Base-by-base conservation (phyloP, 2,113 vertebrate genomes). In the Grantiella picta region DNA sequence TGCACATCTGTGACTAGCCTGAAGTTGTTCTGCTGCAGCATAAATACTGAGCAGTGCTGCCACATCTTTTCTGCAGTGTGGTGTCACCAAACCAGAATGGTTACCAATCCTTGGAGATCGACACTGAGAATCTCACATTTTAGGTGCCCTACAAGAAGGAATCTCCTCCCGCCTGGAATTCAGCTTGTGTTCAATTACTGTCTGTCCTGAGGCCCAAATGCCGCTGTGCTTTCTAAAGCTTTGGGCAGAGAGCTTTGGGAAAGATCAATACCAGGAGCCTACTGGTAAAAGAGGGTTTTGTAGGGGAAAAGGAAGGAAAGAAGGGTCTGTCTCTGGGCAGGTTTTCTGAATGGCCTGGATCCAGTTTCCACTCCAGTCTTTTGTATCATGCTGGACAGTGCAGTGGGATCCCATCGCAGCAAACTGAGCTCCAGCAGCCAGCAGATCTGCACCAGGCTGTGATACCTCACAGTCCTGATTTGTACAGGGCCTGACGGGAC, bases 11-110 rank as follows among this genome's bases (percentile, higher is more conserved):
- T 44, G 25, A 63, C n/a, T 54, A 90, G 19, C 13, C 42, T 38
- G 29, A 60, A 47, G 27, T 6, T 91, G 65, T 66, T 42, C 78
- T 63, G 52, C 45, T 84, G 44, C 56, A 54, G 15, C 5, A 2
- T 9, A 36, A 49, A 49, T 36, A 49, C 11, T 15, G 54, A 61
- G 17, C 31, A 50, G 17, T 3, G 1, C 9, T 78, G 19, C 6
- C 1, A 0, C 44, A 6, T 31, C 54, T 66, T 29, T 82, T 71
- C 42, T 21, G 10, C 0, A 0, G 11, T 35, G 29, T 15, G 10
- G 35, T 73, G 28, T 75, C 31, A 60, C 33, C 69, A 82, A 63
- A 42, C 11, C 13, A 23, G 18, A 25, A 45, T 16, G 33, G 28
- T n/a, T 70, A 45, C 13, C 5, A 35, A 0, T 16, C 20, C 66